Base-by-base conservation (phyloP, 1,140 invertebrate genomes). In the Brachionus manjavacas region DNA sequence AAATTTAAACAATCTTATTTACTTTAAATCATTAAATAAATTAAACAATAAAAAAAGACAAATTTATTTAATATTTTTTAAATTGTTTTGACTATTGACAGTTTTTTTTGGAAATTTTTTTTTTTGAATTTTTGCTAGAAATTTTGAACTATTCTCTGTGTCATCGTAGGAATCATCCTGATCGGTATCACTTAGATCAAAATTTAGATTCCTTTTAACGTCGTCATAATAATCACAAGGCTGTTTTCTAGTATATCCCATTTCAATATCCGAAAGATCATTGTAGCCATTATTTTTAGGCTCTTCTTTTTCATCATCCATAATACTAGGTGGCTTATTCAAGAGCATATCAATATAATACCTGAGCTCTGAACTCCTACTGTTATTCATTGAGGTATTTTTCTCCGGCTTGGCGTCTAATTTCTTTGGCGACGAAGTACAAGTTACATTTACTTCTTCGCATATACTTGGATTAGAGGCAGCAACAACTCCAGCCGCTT, bases 171-270 rank as follows among this genome's bases (percentile, higher is more conserved):
- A 55, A 64, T 64, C 76, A 52, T 80, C 55, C 8, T 28, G 41
- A 35, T 80, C 76, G 20, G 9, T 39, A 39, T 41, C 39, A 80
- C 8, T 16, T 3, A 60, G 9, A 80, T 80, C 76, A 64, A 80
- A 80, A 41, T 81, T 81, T 25, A 81, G 35, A 81, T 81, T 60
- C 20, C 79, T 39, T 35, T 68, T 81, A 4, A 81, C 79, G 52
- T 81, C 79, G 23, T 81, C 52, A 64, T 81, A 81, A 46, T 81
- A 81, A 25, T 81, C 79, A 68, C 4, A 12, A 1, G 79, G 41
- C 16, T 81, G 49, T 81, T 68, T 81, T 64, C 66, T 60, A 1
- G 35, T 64, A 39, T 60, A 68, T 14, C 79, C 79, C 23, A 46
- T 35, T 43, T 81, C 79, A 23, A 68, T 64, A 28, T 81, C 79